Evolutionary conservation across 2,113 vertebrate genomes (phyloP), one percentile per base, ranked within the genome.

Genomic region (Euleptes europaea): DNA sequence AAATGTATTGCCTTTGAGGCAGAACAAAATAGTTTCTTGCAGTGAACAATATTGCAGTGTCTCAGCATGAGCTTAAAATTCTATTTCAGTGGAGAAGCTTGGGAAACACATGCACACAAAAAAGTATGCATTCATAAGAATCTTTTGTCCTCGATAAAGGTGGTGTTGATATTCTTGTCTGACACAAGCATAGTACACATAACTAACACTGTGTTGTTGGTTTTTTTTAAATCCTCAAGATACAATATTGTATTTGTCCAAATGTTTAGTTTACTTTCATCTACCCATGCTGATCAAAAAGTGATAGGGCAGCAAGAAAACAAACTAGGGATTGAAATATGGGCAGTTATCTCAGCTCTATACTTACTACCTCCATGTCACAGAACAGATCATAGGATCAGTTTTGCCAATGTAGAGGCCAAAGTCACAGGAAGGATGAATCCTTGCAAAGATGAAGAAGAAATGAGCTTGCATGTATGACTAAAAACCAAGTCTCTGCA

Each of bases 1-100:
- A 95, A 96, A 95, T 94, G 87, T 91, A 94, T 88, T 93, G 93
- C 93, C 86, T 96, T 74, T 91, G 90, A 94, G 95, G 91, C 92
- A 93, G 93, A 95, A 94, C 85, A 91, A 91, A 94, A 92, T 89
- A 74, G 44, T 92, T 94, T 94, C 94, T 96, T 91, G 88, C 94
- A 92, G 93, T 92, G 94, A 96, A 90, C 93, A 93, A 93, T 94
- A 95, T 90, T 95, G 93, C 88, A 89, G 75, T 88, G 79, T 88
- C 93, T 0, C 95, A 97, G 95, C 94, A 67, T 95, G 95, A 83
- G 86, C 80, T 87, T 93, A 94, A 90, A 94, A 94, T 94, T 95
- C 91, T 91, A 90, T 96, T 95, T 94, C 89, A 82, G 71, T 0
- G 28, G 90, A 90, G 85, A 93, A 83, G 83, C 28, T 77, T 54